Evolutionary conservation across 1,140 invertebrate species (phyloP).

Genomic region (Calephelis virginiensis): DNA sequence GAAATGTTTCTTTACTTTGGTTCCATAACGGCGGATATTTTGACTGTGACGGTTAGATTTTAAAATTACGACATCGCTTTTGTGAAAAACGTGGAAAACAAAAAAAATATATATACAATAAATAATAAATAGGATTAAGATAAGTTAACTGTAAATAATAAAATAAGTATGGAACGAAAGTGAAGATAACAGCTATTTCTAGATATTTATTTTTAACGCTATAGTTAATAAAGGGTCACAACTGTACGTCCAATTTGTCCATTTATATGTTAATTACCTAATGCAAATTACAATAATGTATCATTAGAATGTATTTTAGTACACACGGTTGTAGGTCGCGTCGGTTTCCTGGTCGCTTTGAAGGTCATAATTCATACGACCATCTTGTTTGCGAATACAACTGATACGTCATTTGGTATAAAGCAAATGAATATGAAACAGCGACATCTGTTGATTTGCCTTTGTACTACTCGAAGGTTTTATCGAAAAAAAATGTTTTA

Average conservation of each 20-base stretch:
- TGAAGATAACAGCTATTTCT: conserved; percentile 56
- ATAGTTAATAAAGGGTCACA: conserved; percentile 66
- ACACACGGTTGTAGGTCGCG: conserved; percentile 39
- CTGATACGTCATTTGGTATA: too few relatives aligned
- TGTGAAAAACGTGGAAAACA: conserved; percentile 11
- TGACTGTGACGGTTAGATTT: conserved; percentile 7
- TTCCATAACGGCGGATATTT: conserved; percentile 51
- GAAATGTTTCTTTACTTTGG: conserved; percentile 69
- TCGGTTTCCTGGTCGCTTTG: conserved; percentile 23
- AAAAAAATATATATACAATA: conserved; percentile 32
- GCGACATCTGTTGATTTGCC: too few relatives aligned
- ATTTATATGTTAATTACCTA: conserved; percentile 76
- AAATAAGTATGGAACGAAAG: conserved; percentile 65
- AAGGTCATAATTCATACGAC: too few relatives aligned
- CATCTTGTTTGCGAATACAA: too few relatives aligned
- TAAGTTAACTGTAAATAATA: conserved; percentile 42
- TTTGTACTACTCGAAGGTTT: too few relatives aligned
- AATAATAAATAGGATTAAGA: conserved; percentile 47
- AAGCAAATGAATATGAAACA: too few relatives aligned
- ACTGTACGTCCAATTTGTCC: conserved; percentile 78
- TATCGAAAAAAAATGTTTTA: too few relatives aligned
- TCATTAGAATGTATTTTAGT: conserved; percentile 71
- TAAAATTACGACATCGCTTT: conserved; percentile 14
- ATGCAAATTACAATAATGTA: conserved; percentile 77
- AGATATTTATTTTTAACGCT: conserved; percentile 58